Percentiles rank a stretch among this genome's conserved stretches.
Conservation (phyloP, 2,888 invertebrate species). For the Cantharis lateralis region DNA sequence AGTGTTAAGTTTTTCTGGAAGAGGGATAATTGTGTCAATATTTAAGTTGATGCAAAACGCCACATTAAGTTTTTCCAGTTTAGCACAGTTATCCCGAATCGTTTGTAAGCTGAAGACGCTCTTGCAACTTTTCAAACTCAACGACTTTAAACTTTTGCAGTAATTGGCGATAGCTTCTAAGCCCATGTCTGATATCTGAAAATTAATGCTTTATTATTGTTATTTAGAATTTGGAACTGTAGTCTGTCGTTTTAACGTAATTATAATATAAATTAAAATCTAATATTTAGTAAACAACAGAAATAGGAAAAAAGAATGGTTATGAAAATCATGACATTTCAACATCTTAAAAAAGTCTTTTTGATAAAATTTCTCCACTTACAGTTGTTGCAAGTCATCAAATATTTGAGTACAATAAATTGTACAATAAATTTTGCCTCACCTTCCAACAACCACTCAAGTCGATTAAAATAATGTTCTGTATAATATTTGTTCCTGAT, state of each 20-base stretch:
- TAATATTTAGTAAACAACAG: too few relatives aligned
- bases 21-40: slow-evolving; percentile 15
- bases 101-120: slow-evolving; percentile 31
- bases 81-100: slow-evolving; percentile 33
- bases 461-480: slow-evolving; percentile 36
- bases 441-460: slow-evolving; percentile 39
- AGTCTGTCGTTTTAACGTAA: too few relatives aligned
- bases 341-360: too few relatives aligned
- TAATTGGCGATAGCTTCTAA: slow-evolving; percentile 35
- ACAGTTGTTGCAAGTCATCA: too few relatives aligned
- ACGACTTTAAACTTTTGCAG: slow-evolving; percentile 34
- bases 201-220: neutral
- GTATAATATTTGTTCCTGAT: slow-evolving; percentile 28
- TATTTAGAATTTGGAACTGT: neutral
- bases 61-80: slow-evolving; percentile 35
- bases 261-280: too few relatives aligned
- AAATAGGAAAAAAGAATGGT: too few relatives aligned
- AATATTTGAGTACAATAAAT: too few relatives aligned
- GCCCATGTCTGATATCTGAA: slow-evolving; percentile 34
- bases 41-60: slow-evolving; percentile 37
- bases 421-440: too few relatives aligned
- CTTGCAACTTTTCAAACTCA: slow-evolving; percentile 40
- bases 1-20: slow-evolving; percentile 26
- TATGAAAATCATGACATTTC: too few relatives aligned
- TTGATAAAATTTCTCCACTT: too few relatives aligned